Base-by-base conservation (phyloP, 2,888 invertebrate genomes). In the Pandemis corylana region DNA sequence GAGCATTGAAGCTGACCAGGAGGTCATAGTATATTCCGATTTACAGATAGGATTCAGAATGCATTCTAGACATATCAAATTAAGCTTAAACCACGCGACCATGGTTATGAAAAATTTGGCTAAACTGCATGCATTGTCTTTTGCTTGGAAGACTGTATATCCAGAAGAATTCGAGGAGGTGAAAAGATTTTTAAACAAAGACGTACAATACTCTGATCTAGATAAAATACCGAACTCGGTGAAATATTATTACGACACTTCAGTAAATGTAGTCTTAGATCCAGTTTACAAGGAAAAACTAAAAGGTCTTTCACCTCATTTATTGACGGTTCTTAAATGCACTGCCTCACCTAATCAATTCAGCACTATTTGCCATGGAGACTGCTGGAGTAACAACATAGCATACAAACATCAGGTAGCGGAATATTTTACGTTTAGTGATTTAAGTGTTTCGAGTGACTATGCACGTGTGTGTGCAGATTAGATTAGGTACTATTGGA, bases 351-450 rank as follows among this genome's bases (percentile, higher is more conserved):
- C 85, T 42, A 80, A 81, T 63, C 72, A 79, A 20, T 85, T 88
- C 70, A 86, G 87, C 68, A 80, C 82, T 53, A 84, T 92, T 79
- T 91, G 92, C 79, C 92, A 92, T 70, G 89, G 86, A n/a, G 90
- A 92, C 77, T 89, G 88, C 80, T 92, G 91, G 92, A 89, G 83
- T 76, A 91, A 90, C 78, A 92, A 92, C 74, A 83, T 88, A 62
- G 15, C 88, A 5, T 90, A 84, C 74, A 89, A 88, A 80, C 85
- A 89, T 79, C 81, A 84, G 84, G 92, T 91, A 51, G 51, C n/a
- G n/a, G 6, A 51, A 51, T 51, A 51, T 51, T 51, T 51, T 13
- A 51, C 12, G 7, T 51, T 51, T 51, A 5, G n/a, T 51, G 51
- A 51, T 20, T 20, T 51, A 46, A 46, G n/a, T 5, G n/a, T n/a